Base-by-base conservation (phyloP, 2,113 vertebrate genomes). In the Formicarius rufipectus region DNA sequence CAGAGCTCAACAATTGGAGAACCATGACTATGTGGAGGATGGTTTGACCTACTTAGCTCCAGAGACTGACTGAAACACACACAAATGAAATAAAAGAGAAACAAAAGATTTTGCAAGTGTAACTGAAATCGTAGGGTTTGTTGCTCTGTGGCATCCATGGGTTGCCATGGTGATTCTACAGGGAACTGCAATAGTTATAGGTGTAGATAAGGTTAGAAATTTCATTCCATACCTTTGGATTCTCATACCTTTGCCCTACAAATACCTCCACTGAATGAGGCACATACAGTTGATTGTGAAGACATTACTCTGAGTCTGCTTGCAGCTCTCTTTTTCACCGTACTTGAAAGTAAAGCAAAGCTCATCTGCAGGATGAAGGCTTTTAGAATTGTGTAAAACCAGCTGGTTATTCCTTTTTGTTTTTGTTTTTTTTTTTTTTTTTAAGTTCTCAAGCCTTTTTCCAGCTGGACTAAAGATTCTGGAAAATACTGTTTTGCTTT, bases 91-190 rank as follows among this genome's bases (percentile, higher is more conserved):
- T 24, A 83, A 79, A 89, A 66, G 33, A 87, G 49, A 78, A 87
- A 37, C 30, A 78, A 67, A 15, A 67, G 72, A 12, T 84, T n/a
- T 44, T 74, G 42, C 5, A 7, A 80, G 6, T 12, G 30, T 55
- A 59, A 55, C 64, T 40, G 69, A 42, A 81, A 4, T 39, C 10
- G 1, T 17, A n/a, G 35, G 16, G 44, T 44, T 90, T 71, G 76
- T 33, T 67, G 50, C 59, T 84, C 63, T 31, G 42, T 77, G 68
- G 68, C 59, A 91, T 68, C 72, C 37, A 7, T 14, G 15, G 23
- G 92, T 95, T 96, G 55, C 88, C 87, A 92, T 58, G 90, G 95
- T 40, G 72, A 96, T 92, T 62, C 20, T 52, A 56, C 10, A 3
- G 52, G 0, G 9, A 30, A 27, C 5, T 2, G 37, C 42, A 73